Evolutionary conservation across 2,113 vertebrate genomes (phyloP).

Genomic region (Chaetorhynchus papuensis): DNA sequence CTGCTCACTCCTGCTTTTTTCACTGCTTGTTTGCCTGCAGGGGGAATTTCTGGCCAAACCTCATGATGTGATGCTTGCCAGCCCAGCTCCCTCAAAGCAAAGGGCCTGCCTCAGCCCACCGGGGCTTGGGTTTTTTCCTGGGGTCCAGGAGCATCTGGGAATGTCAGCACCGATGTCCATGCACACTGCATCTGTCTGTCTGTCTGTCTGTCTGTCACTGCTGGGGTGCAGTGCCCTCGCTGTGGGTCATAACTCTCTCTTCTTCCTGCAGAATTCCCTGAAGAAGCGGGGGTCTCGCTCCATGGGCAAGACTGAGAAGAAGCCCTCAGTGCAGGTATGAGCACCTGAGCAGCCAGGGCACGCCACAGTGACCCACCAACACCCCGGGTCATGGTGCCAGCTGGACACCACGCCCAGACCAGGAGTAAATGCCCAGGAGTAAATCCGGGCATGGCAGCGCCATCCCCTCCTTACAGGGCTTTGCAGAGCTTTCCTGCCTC

Average conservation of each 20-base stretch:
- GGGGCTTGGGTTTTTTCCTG: neutral
- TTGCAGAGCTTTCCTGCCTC: neutral
- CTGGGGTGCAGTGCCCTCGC: rapidly evolving
- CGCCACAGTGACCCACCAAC: rapidly evolving
- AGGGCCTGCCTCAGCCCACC: neutral
- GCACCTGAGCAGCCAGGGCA: rapidly evolving
- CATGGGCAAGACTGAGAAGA: slow-evolving; percentile 90
- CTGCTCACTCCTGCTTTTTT: neutral
- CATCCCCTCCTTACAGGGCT: neutral
- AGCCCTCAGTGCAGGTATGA: slow-evolving; percentile 82
- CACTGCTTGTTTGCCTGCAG: neutral
- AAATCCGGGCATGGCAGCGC: neutral
- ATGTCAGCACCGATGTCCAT: rapidly evolving
- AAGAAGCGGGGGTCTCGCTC: slow-evolving; percentile 89
- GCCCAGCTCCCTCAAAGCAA: neutral
- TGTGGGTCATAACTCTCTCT: neutral
- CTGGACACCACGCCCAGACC: neutral
- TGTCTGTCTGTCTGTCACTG: neutral
- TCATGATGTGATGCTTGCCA: neutral
- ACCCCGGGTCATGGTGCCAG: neutral
- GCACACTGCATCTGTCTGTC: neutral
- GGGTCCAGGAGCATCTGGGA: neutral
- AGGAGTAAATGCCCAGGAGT: neutral
- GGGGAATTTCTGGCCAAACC: neutral
- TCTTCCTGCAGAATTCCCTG: slow-evolving; percentile 82